Base-by-base conservation (phyloP, 2,797 vertebrate species). In the Pseudopleuronectes americanus region DNA sequence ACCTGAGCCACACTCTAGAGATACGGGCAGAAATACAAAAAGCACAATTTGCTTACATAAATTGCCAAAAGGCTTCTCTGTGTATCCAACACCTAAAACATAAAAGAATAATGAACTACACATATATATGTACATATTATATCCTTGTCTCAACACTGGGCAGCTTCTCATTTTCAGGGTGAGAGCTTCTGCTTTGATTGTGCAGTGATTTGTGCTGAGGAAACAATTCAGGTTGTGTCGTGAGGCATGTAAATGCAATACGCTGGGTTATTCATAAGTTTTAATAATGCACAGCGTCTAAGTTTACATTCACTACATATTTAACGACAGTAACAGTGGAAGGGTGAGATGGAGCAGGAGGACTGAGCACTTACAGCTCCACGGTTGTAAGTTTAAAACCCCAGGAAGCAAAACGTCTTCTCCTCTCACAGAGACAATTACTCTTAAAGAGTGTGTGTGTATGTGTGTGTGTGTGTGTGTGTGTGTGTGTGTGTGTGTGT, bases 211-310 rank as follows among this genome's bases (percentile, higher is more conserved):
- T 51, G 8, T 48, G 43, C 5, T 16, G 10, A 43, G 60, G 66
- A 73, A 71, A 78, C 74, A 56, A 64, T 64, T 33, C 21, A 1
- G 56, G 73, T 59, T 23, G 57, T 52, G 19, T 58, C 2, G 16
- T 28, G 54, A 72, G 54, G 65, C 33, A 14, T 66, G 57, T 76
- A 60, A 84, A 66, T 41, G 65, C 36, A 71, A 69, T 72, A 74
- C 22, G 41, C 55, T 86, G 66, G 67, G 72, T 87, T 80, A 89
- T 87, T 90, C 58, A 89, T 69, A 16, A 6, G n/a, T 56, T 76
- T 89, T 74, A 81, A 89, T 84, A 76, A 84, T 86, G 22, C 64
- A 88, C 52, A 2, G 10, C 14, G 60, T 82, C 76, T 81, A 66
- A 77, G 66, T 70, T 63, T 73, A 64, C 72, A 53, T 45, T 53